Base-by-base conservation (phyloP, 2,888 invertebrate species). In the Athalia cordata region DNA sequence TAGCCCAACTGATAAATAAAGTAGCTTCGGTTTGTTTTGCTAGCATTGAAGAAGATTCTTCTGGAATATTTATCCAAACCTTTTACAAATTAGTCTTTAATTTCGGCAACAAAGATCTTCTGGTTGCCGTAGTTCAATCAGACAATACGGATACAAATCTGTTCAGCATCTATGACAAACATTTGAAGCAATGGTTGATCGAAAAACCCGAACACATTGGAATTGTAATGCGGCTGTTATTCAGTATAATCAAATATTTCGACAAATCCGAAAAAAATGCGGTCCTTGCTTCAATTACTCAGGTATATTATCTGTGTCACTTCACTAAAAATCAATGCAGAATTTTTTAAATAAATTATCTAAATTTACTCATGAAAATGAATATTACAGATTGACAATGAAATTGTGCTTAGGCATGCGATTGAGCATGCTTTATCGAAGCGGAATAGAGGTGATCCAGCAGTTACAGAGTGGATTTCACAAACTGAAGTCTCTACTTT, bases 171-270 rank as follows among this genome's bases (percentile, higher is more conserved):
- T 92, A 92, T 78, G 88, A 91, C 13, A 83, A 86, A 1, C 88
- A 88, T 79, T 83, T 92, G 77, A 86, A 88, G 43, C 83, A 81
- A 0, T 94, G 94, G 93, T 88, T 94, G 74, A 82, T 89, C 0
- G 90, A 90, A 0, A 91, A 92, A 70, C 87, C 90, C 0, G 92
- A 92, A 82, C 90, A 92, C 29, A 91, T 92, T 59, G 92, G 92
- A 81, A 86, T 92, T 52, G 89, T 94, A 3, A 90, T 95, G 2
- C 93, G 94, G 84, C 89, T 95, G 9, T 90, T 94, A 67, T 95
- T 96, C 87, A 90, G 93, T 78, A 85, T 94, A 70, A 85, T 94
- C 79, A 90, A 91, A 52, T 92, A 93, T 81, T 86, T 95, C 82
- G 87, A 89, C 43, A 91, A 92, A 55, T 88, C 89, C 0, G 93